Conservation (phyloP, 2,797 vertebrate species). For the Lindbergichthys nudifrons region DNA sequence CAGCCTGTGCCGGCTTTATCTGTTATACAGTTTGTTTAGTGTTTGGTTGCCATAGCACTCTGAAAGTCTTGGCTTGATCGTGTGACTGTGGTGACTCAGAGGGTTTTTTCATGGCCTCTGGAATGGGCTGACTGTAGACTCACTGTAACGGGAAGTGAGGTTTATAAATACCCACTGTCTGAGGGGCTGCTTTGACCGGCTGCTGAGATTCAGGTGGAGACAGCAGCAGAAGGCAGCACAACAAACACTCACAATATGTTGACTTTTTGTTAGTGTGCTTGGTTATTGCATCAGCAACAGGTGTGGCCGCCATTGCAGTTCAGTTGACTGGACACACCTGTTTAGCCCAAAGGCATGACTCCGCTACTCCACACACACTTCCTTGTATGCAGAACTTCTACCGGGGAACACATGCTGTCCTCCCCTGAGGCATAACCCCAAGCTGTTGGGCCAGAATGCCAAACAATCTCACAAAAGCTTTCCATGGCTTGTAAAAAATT, state of each 20-base stretch:
- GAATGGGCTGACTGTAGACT: conserved; percentile 58
- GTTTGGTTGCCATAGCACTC: conserved; percentile 79
- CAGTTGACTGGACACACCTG: conserved; percentile 56
- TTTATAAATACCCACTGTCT: conserved; percentile 65
- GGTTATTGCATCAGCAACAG: conserved; percentile 40
- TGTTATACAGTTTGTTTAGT: conserved; percentile 66
- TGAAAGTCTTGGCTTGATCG: conserved; percentile 53
- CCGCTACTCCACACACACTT: conserved; percentile 20
- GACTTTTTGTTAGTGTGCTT: conserved; percentile 8
- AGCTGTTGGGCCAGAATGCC: conserved; percentile 31
- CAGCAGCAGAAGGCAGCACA: not conserved
- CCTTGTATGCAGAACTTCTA: conserved; percentile 47
- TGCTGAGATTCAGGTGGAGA: not conserved
- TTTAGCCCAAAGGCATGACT: conserved; percentile 45
- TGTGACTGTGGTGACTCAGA: conserved; percentile 83
- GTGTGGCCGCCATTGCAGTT: conserved; percentile 29
- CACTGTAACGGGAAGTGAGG: conserved; percentile 45
- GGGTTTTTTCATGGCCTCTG: conserved; percentile 61
- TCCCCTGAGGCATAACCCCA: conserved; percentile 17
- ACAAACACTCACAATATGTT: conserved; percentile 9
- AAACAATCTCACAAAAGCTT: conserved; percentile 15
- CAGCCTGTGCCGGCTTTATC: conserved; percentile 34
- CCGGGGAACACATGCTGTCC: conserved; percentile 30
- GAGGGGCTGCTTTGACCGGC: conserved; percentile 3
- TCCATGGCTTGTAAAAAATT: conserved; percentile 45